These are phyloP conservation scores for Beaufortia kweichowensis DNA, from an alignment of 2,113 vertebrate species.

Conservation along the genomic window DNA sequence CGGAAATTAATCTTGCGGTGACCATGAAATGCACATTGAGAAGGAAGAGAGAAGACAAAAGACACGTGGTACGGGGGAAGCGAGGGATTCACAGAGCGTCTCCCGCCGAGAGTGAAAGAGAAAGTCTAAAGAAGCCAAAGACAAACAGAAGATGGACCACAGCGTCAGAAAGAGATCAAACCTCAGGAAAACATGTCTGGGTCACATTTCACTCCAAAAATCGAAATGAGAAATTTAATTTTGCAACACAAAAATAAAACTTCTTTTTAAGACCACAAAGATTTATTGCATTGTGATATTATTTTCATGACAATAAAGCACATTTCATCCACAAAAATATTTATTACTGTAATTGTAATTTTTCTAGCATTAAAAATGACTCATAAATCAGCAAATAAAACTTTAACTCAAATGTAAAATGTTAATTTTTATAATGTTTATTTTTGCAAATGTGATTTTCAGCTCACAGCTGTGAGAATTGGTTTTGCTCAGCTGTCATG, in stretches of 20 bases:
- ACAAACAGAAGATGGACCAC: conserved; percentile 2
- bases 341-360: too few relatives aligned
- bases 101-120: conserved; percentile 30
- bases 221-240: not conserved
- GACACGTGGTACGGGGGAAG: conserved; percentile 57
- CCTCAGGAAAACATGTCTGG: not conserved
- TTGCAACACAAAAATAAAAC: not conserved
- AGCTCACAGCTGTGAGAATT: too few relatives aligned
- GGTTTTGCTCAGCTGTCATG: not conserved
- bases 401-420: not conserved
- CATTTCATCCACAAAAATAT: too few relatives aligned
- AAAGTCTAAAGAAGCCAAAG: conserved; percentile 23
- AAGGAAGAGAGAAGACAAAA: conserved; percentile 52
- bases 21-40: conserved; percentile 50
- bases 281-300: not conserved
- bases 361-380: not conserved
- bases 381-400: too few relatives aligned
- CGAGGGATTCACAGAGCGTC: conserved; percentile 26
- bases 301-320: too few relatives aligned
- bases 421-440: not conserved
- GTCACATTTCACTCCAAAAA: not conserved
- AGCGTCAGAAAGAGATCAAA: not conserved
- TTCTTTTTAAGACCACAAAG: not conserved
- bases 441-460: not conserved
- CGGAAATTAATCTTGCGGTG: conserved; percentile 7